These are phyloP conservation scores for Carassius auratus DNA, from an alignment of 2,113 vertebrate species.

Conservation along the genomic window DNA sequence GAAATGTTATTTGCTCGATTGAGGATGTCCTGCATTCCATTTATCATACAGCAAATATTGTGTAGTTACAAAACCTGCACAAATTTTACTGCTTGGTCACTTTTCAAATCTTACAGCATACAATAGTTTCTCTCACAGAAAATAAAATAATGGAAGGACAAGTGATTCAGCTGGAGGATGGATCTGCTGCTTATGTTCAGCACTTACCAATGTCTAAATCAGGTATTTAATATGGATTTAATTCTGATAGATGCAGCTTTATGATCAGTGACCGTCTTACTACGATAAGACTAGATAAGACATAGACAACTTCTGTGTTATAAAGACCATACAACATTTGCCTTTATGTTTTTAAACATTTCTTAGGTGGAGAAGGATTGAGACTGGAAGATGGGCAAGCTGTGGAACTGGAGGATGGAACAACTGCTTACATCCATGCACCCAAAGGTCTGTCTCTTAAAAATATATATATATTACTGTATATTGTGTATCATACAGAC, in stretches of 20 bases:
- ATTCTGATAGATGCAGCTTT: not conserved
- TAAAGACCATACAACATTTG: not conserved
- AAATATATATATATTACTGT: not conserved
- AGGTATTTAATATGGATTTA: conserved; percentile 71
- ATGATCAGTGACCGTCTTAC: not conserved
- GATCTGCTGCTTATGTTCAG: conserved; percentile 95
- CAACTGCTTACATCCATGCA: conserved; percentile 94
- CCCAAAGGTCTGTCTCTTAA: conserved; percentile 85
- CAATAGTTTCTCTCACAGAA: conserved; percentile 79
- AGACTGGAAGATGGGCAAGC: conserved; percentile 95
- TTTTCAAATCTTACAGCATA: conserved; percentile 14
- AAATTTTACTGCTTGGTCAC: not conserved
- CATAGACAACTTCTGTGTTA: not conserved
- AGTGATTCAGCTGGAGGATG: conserved; percentile 97
- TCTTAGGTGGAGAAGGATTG: conserved; percentile 85
- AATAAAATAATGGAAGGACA: conserved; percentile 96
- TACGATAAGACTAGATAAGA: not conserved
- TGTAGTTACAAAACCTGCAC: too few species aligned
- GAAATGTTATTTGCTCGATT: too few species aligned
- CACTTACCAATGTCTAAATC: conserved; percentile 92
- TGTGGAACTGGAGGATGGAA: conserved; percentile 96
- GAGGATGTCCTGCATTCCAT: too few species aligned
- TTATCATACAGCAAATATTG: too few species aligned
- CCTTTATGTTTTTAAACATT: not conserved
- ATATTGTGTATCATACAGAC: not conserved